Evolutionary conservation across 2,113 vertebrate species (phyloP).

Genomic region (Machaerirhynchus nigripectus): DNA sequence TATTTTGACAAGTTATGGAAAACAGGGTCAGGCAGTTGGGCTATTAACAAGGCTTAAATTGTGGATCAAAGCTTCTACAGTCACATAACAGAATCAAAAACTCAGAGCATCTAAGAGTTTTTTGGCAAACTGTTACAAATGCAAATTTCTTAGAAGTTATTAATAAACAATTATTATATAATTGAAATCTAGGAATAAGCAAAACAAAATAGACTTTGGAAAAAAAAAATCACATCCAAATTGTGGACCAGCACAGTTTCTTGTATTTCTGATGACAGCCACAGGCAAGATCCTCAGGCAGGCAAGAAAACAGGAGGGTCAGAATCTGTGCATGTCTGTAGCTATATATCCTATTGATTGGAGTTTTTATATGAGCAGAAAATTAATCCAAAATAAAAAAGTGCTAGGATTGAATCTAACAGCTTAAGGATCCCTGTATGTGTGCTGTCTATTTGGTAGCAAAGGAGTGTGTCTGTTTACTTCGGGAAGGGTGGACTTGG

Average conservation of each 20-base stretch:
- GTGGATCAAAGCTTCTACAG: not conserved
- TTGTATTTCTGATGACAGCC: not conserved
- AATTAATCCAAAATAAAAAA: not conserved
- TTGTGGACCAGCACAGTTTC: not conserved
- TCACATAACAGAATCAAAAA: not conserved
- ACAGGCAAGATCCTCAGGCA: not conserved
- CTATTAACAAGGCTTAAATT: not conserved
- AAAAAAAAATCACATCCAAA: not conserved
- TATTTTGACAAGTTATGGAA: not conserved
- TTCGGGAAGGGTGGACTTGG: not conserved
- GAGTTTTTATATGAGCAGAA: not conserved
- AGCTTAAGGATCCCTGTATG: not conserved
- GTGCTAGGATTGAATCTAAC: not conserved
- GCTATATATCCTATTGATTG: not conserved
- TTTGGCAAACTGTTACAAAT: not conserved
- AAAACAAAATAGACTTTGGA: not conserved
- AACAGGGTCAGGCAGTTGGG: not conserved
- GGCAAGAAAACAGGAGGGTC: not conserved
- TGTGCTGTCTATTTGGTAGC: not conserved
- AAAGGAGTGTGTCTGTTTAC: not conserved
- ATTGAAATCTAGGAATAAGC: not conserved
- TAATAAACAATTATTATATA: not conserved
- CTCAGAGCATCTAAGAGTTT: not conserved
- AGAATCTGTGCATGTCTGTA: not conserved
- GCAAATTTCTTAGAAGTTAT: not conserved